phyloP scores from a whole-genome alignment of 2,113 vertebrate species.

The Myiozetetes cayanensis region DNA sequence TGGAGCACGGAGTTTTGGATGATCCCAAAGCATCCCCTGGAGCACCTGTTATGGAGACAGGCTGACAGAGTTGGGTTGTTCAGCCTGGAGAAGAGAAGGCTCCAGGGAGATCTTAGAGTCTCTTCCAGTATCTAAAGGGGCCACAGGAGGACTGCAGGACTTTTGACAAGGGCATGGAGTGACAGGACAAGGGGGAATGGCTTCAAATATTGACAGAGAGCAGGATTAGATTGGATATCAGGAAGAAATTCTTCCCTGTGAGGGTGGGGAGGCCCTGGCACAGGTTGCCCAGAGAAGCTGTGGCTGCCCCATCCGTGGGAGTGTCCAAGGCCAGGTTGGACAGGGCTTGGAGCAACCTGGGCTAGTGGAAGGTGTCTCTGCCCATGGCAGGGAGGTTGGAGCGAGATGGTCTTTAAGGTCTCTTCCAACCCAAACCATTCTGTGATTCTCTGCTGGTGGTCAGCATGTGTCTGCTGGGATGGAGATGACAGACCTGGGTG shows the following conservation, averaged over 20 bases:
- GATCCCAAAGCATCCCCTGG: background rate
- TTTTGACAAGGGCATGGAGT: background rate
- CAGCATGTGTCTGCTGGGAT: accelerated
- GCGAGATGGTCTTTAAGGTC: background rate
- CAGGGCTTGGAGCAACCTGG: background rate
- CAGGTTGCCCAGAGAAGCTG: background rate
- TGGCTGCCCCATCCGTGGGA: background rate
- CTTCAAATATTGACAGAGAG: background rate
- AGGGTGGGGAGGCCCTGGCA: background rate
- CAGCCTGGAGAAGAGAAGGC: background rate
- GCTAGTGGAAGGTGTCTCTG: background rate
- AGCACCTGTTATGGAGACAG: background rate
- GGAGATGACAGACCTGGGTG: background rate
- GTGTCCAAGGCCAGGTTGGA: background rate
- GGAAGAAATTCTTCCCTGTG: background rate
- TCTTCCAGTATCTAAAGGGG: background rate
- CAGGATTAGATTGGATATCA: background rate
- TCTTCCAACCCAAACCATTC: background rate
- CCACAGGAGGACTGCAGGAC: background rate
- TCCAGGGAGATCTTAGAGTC: background rate
- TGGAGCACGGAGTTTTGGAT: background rate
- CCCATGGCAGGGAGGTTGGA: background rate
- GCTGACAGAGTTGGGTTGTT: background rate
- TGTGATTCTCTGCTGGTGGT: background rate
- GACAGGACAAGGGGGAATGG: background rate